Percentiles rank a stretch among this genome's conserved stretches.
phyloP scores from a whole-genome alignment of 2,113 vertebrate species.

The Bubo bubo region DNA sequence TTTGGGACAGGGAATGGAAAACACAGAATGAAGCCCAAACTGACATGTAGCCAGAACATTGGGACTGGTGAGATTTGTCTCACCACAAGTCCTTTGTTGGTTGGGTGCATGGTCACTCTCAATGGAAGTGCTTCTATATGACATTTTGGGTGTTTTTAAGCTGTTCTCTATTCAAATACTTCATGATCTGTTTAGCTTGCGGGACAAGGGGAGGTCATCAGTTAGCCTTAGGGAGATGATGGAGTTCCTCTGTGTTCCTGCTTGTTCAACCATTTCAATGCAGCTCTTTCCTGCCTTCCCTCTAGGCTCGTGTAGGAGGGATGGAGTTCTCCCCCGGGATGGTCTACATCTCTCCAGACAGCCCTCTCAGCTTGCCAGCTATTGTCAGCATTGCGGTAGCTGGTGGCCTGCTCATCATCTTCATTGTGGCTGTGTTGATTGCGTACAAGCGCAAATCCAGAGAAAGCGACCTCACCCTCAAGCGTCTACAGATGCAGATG shows the following conservation, averaged over 20 bases:
- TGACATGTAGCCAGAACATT: accelerated
- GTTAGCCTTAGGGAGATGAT: neutral
- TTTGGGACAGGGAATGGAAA: neutral
- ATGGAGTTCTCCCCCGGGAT: slow-evolving; percentile 95
- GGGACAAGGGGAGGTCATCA: neutral
- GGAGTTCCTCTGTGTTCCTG: neutral
- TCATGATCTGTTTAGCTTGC: neutral
- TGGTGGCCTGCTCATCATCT: slow-evolving; percentile 91
- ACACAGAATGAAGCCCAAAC: neutral
- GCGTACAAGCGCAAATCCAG: slow-evolving; percentile 98
- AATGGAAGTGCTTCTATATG: neutral
- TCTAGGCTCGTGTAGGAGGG: slow-evolving; percentile 92
- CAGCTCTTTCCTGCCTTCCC: neutral
- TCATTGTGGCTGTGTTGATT: slow-evolving; percentile 95
- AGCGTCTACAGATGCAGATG: slow-evolving; percentile 99
- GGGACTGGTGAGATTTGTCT: neutral
- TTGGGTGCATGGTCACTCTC: neutral
- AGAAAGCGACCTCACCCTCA: slow-evolving; percentile 95
- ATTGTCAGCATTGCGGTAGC: slow-evolving; percentile 96
- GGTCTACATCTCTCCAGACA: slow-evolving; percentile 96
- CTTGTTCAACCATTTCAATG: accelerated
- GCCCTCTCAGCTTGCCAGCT: slow-evolving; percentile 92
- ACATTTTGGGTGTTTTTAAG: neutral
- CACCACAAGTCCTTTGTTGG: neutral
- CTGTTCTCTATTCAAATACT: neutral